Percentiles rank a stretch among this genome's conserved stretches.
Conservation (phyloP, 2,888 invertebrate genomes). For the Dioctria rufipes region DNA sequence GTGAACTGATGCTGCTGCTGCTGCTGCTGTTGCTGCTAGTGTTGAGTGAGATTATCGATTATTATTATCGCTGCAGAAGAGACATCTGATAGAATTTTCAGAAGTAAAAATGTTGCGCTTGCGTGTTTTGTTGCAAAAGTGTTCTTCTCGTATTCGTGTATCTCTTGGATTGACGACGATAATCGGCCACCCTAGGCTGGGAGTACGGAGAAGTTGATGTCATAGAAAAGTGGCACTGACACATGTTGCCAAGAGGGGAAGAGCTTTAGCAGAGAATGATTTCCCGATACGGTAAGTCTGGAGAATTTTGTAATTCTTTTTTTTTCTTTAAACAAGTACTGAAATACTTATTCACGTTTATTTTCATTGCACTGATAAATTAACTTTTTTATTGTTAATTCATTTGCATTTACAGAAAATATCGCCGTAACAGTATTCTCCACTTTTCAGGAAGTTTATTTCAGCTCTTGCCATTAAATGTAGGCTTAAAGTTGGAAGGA, state of each 20-base stretch:
- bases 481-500: no score
- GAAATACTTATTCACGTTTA: no score
- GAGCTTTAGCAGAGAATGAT: not conserved
- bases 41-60: constrained; percentile 18
- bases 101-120: constrained; percentile 23
- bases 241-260: not conserved
- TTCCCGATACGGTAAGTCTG: not conserved
- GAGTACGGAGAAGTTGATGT: no score
- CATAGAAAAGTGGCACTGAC: not conserved
- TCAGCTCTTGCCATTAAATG: no score
- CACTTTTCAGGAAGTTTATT: no score
- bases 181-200: no score
- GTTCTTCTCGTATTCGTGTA: not conserved
- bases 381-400: no score
- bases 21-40: not conserved
- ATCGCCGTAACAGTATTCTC: no score
- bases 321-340: no score
- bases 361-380: no score
- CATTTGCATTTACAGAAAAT: no score
- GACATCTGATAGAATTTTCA: constrained; percentile 12
- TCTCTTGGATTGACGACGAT: not conserved
- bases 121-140: not conserved
- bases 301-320: not conserved
- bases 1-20: not conserved
- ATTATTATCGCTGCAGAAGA: not conserved